Evolutionary conservation across 2,113 vertebrate species (phyloP).

Genomic region (Catharus bicknelli): DNA sequence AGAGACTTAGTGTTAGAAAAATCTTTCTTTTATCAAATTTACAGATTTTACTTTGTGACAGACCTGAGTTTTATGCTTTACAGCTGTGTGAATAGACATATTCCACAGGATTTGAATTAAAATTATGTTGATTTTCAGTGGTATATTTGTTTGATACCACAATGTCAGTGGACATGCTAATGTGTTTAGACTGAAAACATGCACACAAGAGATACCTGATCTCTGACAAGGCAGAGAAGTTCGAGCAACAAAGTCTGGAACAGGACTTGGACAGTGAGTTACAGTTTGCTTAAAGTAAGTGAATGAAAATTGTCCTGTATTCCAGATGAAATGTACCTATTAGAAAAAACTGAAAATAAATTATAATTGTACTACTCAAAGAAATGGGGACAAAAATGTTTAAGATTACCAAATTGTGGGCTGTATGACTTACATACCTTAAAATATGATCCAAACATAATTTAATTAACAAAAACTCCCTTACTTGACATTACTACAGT

Average conservation of each 20-base stretch:
- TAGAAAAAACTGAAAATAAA: neutral
- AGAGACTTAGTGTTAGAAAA: neutral
- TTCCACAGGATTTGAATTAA: neutral
- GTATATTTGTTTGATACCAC: neutral
- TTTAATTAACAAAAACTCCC: neutral
- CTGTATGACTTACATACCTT: neutral
- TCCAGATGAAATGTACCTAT: neutral
- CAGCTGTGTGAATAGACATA: neutral
- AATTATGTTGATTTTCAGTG: neutral
- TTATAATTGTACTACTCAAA: neutral
- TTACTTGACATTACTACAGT: neutral
- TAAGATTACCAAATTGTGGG: neutral
- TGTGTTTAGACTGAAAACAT: neutral
- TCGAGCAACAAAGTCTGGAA: neutral
- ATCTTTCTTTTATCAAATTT: neutral
- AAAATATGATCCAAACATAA: neutral
- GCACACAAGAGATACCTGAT: neutral
- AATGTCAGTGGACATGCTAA: neutral
- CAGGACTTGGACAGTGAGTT: neutral
- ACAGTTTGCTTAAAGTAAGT: neutral
- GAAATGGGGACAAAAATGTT: neutral
- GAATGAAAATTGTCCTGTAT: neutral
- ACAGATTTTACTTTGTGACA: neutral
- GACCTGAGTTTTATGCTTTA: neutral
- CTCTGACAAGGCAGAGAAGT: neutral